Percentiles rank a stretch among this genome's conserved stretches.
These are phyloP conservation scores for Clarias fuscus DNA, from an alignment of 2,797 vertebrate species.

Conservation along the genomic window DNA sequence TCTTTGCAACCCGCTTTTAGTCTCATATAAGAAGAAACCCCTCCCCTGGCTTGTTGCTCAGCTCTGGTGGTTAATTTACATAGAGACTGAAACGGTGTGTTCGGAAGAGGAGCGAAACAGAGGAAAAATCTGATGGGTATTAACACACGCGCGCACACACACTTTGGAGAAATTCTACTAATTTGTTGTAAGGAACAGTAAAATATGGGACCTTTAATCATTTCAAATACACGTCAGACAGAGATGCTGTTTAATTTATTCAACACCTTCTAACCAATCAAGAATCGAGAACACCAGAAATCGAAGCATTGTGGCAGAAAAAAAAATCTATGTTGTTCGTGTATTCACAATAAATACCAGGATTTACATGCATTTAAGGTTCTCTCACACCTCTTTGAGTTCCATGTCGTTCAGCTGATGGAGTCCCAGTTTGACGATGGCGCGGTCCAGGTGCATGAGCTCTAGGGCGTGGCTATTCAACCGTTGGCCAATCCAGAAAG, in stretches of 20 bases:
- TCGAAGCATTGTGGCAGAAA: neutral
- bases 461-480: conserved; percentile 79
- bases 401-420: conserved; percentile 81
- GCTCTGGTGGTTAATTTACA: too few relatives aligned
- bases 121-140: too few relatives aligned
- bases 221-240: neutral
- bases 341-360: neutral
- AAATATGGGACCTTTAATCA: too few relatives aligned
- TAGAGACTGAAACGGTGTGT: too few relatives aligned
- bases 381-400: conserved; percentile 77
- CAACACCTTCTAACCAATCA: neutral
- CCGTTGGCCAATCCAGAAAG: conserved; percentile 74
- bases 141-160: too few relatives aligned
- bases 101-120: too few relatives aligned
- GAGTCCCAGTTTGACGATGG: conserved; percentile 78
- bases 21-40: too few relatives aligned
- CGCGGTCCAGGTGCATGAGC: conserved; percentile 83
- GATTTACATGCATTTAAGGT: neutral
- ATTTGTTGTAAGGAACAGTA: too few relatives aligned
- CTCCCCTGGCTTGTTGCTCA: too few relatives aligned
- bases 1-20: neutral
- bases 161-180: too few relatives aligned
- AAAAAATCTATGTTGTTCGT: neutral
- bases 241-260: neutral
- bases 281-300: neutral